These are phyloP conservation scores for Ophioderma brevispina DNA, from an alignment of 35 echinoderm and acorn worm genomes.

Conservation along the genomic window DNA sequence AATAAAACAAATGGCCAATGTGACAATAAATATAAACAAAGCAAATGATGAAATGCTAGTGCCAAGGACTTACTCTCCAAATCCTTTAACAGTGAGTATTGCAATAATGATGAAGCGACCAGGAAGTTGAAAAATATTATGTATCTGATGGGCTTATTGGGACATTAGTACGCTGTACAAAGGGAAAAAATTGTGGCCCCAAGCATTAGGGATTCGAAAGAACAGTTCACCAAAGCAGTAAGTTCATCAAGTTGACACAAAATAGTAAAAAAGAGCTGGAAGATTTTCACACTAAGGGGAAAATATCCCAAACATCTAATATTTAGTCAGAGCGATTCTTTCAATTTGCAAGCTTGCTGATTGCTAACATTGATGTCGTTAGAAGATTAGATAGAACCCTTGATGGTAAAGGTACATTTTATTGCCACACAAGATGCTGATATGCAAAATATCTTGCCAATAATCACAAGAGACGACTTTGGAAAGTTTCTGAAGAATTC, in stretches of 20 bases:
- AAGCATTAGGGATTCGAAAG: background rate
- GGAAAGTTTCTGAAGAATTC: slow-evolving; percentile 4
- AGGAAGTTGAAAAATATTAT: too few species aligned
- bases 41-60: background rate
- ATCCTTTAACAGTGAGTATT: background rate
- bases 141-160: background rate
- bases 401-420: slow-evolving; percentile 52
- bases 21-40: background rate
- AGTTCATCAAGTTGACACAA: background rate
- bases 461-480: background rate
- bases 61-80: background rate
- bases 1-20: background rate
- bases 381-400: slow-evolving; percentile 43
- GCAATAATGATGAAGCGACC: background rate
- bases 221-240: background rate
- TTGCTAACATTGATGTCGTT: slow-evolving; percentile 53
- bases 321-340: slow-evolving; percentile 9
- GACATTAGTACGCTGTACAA: background rate
- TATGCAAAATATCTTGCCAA: background rate
- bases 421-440: slow-evolving; percentile 47
- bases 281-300: background rate
- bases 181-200: background rate
- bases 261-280: background rate
- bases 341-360: slow-evolving; percentile 27
- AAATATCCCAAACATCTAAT: slow-evolving; percentile 1